Percentiles rank a stretch among this genome's conserved stretches.
phyloP scores from a whole-genome alignment of 2,797 vertebrate species.

The Trichosurus vulpecula region DNA sequence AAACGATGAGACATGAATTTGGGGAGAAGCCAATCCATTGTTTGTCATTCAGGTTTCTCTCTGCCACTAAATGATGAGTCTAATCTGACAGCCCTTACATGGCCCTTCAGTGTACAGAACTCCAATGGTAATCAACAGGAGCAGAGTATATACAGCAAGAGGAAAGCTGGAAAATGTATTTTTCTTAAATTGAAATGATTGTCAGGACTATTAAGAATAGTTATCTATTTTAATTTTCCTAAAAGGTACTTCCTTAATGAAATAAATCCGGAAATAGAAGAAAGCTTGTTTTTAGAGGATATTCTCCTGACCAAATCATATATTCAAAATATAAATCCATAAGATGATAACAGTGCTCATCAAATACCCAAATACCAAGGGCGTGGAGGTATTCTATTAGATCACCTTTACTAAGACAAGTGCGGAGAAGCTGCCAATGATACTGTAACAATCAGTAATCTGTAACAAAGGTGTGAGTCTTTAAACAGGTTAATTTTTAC shows the following conservation, averaged over 20 bases:
- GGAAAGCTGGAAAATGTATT: neutral
- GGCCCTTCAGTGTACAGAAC: neutral
- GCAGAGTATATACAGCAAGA: neutral
- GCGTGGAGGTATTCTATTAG: neutral
- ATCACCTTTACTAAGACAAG: neutral
- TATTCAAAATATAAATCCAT: neutral
- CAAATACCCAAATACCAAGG: neutral
- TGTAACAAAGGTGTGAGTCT: neutral
- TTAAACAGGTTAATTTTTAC: neutral
- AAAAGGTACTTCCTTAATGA: neutral
- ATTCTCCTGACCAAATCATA: neutral
- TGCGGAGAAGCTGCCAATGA: neutral
- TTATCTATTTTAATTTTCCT: neutral
- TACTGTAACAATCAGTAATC: neutral
- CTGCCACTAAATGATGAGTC: neutral
- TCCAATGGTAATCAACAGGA: neutral
- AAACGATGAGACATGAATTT: constrained; percentile 2
- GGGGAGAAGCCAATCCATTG: constrained; percentile 7
- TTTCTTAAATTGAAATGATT: neutral
- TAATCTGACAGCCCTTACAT: neutral
- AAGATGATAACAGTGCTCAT: neutral
- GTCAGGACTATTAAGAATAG: neutral
- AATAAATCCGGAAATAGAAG: neutral
- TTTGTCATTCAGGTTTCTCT: neutral
- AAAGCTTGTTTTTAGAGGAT: neutral